These are phyloP conservation scores for Eleutherodactylus coqui DNA, from an alignment of 2,797 vertebrate genomes.

Conservation along the genomic window DNA sequence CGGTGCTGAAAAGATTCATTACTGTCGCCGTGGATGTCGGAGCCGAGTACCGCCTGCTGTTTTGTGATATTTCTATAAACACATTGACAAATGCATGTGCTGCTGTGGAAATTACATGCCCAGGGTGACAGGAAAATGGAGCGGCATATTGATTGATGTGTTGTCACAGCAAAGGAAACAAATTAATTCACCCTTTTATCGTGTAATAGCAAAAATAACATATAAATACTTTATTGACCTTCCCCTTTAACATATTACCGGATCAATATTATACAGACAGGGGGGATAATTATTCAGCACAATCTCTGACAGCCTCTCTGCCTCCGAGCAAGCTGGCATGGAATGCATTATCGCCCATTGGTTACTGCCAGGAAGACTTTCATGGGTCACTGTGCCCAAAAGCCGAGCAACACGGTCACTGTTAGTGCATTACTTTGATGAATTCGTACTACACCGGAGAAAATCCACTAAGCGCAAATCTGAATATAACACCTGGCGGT, in stretches of 20 bases:
- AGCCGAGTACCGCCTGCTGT: slow-evolving; percentile 40
- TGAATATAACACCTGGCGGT: too few species aligned
- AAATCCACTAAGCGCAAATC: too few species aligned
- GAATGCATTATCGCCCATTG: background rate
- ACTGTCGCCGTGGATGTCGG: slow-evolving; percentile 1
- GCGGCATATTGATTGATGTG: slow-evolving; percentile 48
- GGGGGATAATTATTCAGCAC: slow-evolving; percentile 35
- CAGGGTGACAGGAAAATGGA: slow-evolving; percentile 23
- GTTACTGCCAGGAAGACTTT: background rate
- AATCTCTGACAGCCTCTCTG: background rate
- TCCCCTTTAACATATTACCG: slow-evolving; percentile 40
- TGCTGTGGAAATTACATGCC: slow-evolving; percentile 39
- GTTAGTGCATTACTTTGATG: background rate
- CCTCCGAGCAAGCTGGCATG: background rate
- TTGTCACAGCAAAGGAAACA: slow-evolving; percentile 44
- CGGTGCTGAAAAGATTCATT: slow-evolving; percentile 25
- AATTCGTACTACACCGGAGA: background rate
- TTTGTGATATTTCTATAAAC: slow-evolving; percentile 48
- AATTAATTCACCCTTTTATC: slow-evolving; percentile 55
- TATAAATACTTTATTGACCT: slow-evolving; percentile 40
- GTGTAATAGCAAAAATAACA: slow-evolving; percentile 25
- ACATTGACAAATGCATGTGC: slow-evolving; percentile 42
- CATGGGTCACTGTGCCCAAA: background rate
- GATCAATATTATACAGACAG: slow-evolving; percentile 21
- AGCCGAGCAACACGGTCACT: background rate